phyloP scores from a whole-genome alignment of 2,797 vertebrate species.

The Monodelphis domestica region DNA sequence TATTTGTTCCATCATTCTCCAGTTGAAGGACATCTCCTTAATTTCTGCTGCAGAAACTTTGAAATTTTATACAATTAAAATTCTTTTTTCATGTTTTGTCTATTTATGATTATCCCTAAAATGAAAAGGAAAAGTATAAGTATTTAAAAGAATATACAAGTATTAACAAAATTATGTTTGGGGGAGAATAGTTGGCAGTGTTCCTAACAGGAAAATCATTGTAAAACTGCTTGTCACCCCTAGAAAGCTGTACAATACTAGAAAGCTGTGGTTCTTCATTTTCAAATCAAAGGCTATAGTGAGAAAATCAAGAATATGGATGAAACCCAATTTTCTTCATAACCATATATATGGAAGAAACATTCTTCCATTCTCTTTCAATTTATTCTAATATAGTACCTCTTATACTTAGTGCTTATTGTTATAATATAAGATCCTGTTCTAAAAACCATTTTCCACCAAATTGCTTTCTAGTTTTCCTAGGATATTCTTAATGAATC shows the following conservation, averaged over 20 bases:
- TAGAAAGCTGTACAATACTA: not conserved
- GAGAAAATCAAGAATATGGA: not conserved
- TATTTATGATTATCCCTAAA: not conserved
- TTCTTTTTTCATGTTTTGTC: no score
- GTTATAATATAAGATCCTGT: not conserved
- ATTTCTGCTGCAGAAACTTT: no score
- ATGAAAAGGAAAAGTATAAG: not conserved
- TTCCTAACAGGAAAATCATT: not conserved
- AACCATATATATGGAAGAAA: not conserved
- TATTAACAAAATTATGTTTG: not conserved
- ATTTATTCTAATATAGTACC: not conserved
- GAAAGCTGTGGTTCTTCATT: not conserved
- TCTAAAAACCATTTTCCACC: not conserved
- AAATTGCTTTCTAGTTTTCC: not conserved
- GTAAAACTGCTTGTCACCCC: no score
- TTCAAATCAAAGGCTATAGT: not conserved
- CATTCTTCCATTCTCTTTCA: not conserved
- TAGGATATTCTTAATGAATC: not conserved
- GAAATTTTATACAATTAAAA: no score
- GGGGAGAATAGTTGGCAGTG: not conserved
- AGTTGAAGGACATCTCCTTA: not conserved
- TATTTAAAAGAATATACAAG: no score
- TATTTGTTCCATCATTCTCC: not conserved
- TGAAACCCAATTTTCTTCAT: not conserved
- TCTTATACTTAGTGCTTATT: not conserved